Base-by-base conservation (phyloP, 2,797 vertebrate species). In the Microtus californicus region DNA sequence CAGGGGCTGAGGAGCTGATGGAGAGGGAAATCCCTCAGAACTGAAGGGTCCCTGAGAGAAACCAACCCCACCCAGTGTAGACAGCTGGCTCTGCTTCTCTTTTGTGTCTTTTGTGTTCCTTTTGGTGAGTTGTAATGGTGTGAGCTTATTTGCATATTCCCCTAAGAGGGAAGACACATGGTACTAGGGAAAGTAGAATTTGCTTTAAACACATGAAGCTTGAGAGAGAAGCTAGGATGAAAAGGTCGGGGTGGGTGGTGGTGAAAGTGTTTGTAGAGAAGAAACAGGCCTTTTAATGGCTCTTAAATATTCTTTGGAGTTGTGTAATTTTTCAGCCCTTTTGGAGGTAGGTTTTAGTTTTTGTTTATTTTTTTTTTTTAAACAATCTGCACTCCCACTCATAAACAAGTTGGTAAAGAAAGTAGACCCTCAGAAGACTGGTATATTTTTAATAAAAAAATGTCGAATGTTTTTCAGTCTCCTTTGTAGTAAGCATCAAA, bases 321-420 rank as follows among this genome's bases (percentile, higher is more conserved):
- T 63, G 51, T 59, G n/a, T 34, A 34, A 79, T 76, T n/a, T n/a
- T 31, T 91, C 73, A 54, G 56, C 45, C 63, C 31, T 51, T 96
- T 92, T 34, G 63, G 15, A 71, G 67, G 5, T 54, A 19, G 54
- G 54, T 51, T 69, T 74, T 67, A 79, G 43, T 34, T 95, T 87
- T 83, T 59, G 6, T 54, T 54, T 59, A 17, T 54, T 54, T 54
- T 54, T 51, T 4, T 21, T 7, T 56, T 56, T 21, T 23, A 23
- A 59, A 65, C 31, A 81, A 54, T 71, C 59, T 71, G 45, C 90
- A 19, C 48, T 77, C 65, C 77, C 86, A 59, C 69, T 94, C 25
- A 76, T 67, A 95, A 74, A 43, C 86, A 93, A 89, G 78, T 91
- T 89, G 34, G 40, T 82, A 59, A 90, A 93, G 61, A 93, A 88